Evolutionary conservation across 2,888 invertebrate genomes (phyloP).

Genomic region (Serrognathus titanus): DNA sequence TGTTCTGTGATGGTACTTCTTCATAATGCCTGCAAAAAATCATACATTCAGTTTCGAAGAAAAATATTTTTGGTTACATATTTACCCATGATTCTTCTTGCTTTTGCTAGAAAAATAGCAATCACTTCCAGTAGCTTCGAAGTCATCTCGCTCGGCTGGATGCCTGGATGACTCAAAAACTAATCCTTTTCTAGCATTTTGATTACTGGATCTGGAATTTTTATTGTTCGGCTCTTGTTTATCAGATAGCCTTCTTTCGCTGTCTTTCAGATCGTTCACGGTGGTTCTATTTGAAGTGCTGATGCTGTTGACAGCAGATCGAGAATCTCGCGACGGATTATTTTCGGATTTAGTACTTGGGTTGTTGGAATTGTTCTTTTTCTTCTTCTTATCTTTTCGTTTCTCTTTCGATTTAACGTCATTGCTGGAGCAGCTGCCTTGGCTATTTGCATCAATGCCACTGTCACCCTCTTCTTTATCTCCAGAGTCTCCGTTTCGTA

Average conservation of each 20-base stretch:
- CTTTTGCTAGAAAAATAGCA: slow-evolving; percentile 46
- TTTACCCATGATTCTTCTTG: slow-evolving; percentile 34
- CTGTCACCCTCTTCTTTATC: slow-evolving; percentile 85
- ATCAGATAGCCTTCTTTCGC: slow-evolving; percentile 20
- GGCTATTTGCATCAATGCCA: slow-evolving; percentile 84
- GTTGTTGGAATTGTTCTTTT: slow-evolving; percentile 41
- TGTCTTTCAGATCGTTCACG: slow-evolving; percentile 14
- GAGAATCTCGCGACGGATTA: slow-evolving; percentile 16
- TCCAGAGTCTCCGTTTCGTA: slow-evolving; percentile 40
- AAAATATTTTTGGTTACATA: not conserved
- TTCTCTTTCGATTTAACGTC: slow-evolving; percentile 73
- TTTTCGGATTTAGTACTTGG: slow-evolving; percentile 20
- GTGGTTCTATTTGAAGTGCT: slow-evolving; percentile 16
- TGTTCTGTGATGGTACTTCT: slow-evolving; percentile 10
- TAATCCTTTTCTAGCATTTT: slow-evolving; percentile 51
- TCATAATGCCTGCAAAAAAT: slow-evolving; percentile 14
- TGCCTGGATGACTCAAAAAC: slow-evolving; percentile 64
- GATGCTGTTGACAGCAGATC: slow-evolving; percentile 14
- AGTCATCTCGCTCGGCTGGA: slow-evolving; percentile 71
- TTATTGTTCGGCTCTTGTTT: slow-evolving; percentile 19
- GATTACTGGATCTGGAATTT: slow-evolving; percentile 16
- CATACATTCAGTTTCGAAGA: not conserved
- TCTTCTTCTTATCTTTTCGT: slow-evolving; percentile 66
- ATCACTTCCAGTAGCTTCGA: slow-evolving; percentile 67
- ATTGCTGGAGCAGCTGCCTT: slow-evolving; percentile 84